Percentiles rank a stretch among this genome's conserved stretches.
These are phyloP conservation scores for Coelopa frigida DNA, from an alignment of 1,140 invertebrate species.

Conservation along the genomic window DNA sequence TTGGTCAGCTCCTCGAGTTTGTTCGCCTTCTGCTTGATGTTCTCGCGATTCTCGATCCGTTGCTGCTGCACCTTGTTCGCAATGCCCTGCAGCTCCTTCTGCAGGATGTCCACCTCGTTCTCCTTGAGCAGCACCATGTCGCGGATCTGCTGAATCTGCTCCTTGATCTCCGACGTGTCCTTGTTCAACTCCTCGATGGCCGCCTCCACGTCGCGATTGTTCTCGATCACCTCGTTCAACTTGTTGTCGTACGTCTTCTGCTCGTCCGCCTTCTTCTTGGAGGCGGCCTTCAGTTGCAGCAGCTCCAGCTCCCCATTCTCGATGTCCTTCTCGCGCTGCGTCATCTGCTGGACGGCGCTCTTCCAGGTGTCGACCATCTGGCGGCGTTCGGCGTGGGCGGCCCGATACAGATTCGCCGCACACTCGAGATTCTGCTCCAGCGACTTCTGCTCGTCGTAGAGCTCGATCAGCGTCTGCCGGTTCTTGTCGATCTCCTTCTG, in stretches of 20 bases:
- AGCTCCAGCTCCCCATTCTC: constrained; percentile 22
- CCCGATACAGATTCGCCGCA: constrained; percentile 32
- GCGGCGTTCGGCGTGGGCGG: constrained; percentile 34
- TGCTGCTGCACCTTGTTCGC: constrained; percentile 27
- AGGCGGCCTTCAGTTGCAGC: constrained; percentile 10
- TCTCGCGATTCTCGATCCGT: constrained; percentile 33
- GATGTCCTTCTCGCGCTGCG: constrained; percentile 36
- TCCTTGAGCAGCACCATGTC: constrained; percentile 27
- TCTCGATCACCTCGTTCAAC: constrained; percentile 27
- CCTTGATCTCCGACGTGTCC: constrained; percentile 29
- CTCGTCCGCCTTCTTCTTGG: constrained; percentile 2
- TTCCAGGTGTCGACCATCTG: constrained; percentile 43
- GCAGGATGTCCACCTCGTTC: constrained; percentile 28
- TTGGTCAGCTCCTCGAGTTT: constrained; percentile 20
- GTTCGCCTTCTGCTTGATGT: constrained; percentile 14
- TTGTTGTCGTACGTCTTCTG: constrained; percentile 22
- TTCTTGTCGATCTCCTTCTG: constrained; percentile 38
- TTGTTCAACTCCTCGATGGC: constrained; percentile 28
- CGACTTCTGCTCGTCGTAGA: constrained; percentile 38
- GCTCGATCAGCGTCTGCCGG: constrained; percentile 22
- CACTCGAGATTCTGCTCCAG: constrained; percentile 39
- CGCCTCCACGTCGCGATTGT: constrained; percentile 33
- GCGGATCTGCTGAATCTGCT: constrained; percentile 21
- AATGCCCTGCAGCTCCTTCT: constrained; percentile 32
- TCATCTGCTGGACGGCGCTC: constrained; percentile 37